These are phyloP conservation scores for Petaurus breviceps DNA, from an alignment of 2,113 vertebrate genomes.

Conservation along the genomic window DNA sequence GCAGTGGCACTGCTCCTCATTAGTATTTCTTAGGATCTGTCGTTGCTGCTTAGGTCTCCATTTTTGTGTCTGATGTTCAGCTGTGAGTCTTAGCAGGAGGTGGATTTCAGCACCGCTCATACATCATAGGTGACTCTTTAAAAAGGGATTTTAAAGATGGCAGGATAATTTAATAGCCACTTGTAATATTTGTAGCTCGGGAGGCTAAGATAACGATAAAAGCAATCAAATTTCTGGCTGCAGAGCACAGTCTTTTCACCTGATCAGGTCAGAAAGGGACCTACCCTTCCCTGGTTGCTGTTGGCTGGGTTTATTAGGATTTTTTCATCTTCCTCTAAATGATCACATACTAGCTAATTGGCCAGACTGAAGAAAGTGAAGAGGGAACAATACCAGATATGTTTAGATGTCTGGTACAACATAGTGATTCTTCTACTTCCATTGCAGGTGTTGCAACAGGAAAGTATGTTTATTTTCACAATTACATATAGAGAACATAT, in stretches of 20 bases:
- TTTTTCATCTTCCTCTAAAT: conserved; percentile 41
- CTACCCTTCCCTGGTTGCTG: not conserved
- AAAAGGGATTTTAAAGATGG: conserved; percentile 82
- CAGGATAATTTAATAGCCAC: conserved; percentile 80
- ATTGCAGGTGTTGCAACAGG: not conserved
- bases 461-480: not conserved
- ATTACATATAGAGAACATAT: not conserved
- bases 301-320: conserved; percentile 17
- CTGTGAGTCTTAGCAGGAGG: conserved; percentile 76
- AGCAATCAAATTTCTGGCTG: conserved; percentile 80
- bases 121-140: conserved; percentile 84
- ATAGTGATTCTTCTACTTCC: not conserved
- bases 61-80: conserved; percentile 75
- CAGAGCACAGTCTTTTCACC: conserved; percentile 76
- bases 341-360: conserved; percentile 40
- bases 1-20: conserved; percentile 80
- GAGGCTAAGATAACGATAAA: conserved; percentile 81
- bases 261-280: conserved; percentile 76
- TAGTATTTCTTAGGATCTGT: conserved; percentile 78
- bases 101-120: conserved; percentile 76
- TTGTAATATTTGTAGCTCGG: conserved; percentile 81
- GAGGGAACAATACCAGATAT: not conserved
- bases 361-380: not conserved
- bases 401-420: not conserved
- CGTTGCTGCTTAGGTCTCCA: conserved; percentile 68